Evolutionary conservation across 1,140 invertebrate species (phyloP), one percentile per base, ranked within the genome.

Genomic region (Babylonia areolata): DNA sequence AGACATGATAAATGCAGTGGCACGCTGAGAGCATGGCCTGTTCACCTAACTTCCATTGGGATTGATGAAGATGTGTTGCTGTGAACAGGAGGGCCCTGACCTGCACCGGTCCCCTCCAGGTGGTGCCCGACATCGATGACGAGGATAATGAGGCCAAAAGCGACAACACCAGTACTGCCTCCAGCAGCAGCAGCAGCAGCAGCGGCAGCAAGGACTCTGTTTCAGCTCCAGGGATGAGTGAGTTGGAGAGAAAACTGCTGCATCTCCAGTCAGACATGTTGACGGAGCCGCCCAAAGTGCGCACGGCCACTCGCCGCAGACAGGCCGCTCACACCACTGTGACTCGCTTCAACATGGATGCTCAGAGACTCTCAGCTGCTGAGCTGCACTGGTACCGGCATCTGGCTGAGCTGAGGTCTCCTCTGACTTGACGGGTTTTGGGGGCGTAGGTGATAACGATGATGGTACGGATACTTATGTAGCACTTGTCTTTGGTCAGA

Each of bases 81-180:
- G n/a, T n/a, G n/a, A n/a, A n/a, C 54, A 92, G 91, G 91, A 87
- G 88, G 81, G 89, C 91, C 28, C 87, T 91, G 89, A 86, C 87
- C 20, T 54, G 77, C 15, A 84, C 89, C 20, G 90, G 87, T 23
- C 90, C 88, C 11, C 83, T 91, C 23, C 92, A 93, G 84, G 91
- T 93, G 39, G 92, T 93, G 31, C 93, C 92, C 23, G 92, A 93
- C 83, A 87, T 92, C 28, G 92, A 93, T 58, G 85, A 84, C 23
- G 71, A 86, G 84, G 86, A 90, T 15, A 84, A 87, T 46, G 71
- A 85, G 80, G 87, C 9, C 12, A 88, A 15, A 23, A n/a, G 20
- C 64, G 39, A n/a, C 23, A 71, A 20, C 64, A 15, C 64, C 77
- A 35, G 69, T 78, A 75, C 46, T 46, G 23, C 69, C 58, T 23